A percentile compares a stretch with the other conserved stretches of the same genome.
phyloP scores from a whole-genome alignment of 2,113 vertebrate species.

The Puntigrus tetrazona region DNA sequence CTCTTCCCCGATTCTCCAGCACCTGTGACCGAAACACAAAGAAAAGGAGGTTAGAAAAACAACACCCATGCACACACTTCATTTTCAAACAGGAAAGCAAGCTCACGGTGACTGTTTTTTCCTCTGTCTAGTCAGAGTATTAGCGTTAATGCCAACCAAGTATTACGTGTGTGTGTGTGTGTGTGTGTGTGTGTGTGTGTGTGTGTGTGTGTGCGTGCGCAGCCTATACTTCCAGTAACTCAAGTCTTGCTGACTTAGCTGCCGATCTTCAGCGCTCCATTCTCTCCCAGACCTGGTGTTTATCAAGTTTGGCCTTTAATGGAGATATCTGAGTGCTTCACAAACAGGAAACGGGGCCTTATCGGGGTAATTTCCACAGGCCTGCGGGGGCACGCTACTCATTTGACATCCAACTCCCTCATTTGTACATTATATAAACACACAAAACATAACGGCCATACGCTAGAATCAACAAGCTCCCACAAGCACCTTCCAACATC shows the following conservation, averaged over 20 bases:
- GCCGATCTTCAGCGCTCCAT: neutral
- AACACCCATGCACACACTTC: neutral
- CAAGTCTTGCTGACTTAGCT: slow-evolving; percentile 16
- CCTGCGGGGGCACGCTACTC: slow-evolving; percentile 12
- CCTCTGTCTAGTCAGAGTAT: slow-evolving; percentile 3
- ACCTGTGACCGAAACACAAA: slow-evolving; percentile 43
- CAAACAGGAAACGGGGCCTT: slow-evolving; percentile 40
- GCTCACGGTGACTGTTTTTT: neutral
- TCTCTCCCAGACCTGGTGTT: slow-evolving; percentile 33
- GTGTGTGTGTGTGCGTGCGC: neutral
- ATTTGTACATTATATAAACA: slow-evolving; percentile 24
- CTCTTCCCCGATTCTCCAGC: slow-evolving; percentile 57
- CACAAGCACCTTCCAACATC: slow-evolving; percentile 15
- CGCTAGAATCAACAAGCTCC: neutral
- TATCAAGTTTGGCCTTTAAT: slow-evolving; percentile 46
- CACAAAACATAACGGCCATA: neutral
- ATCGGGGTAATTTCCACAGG: slow-evolving; percentile 33
- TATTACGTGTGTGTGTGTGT: neutral
- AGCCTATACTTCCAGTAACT: neutral
- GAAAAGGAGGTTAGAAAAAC: neutral
- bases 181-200: neutral
- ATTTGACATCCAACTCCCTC: slow-evolving; percentile 17
- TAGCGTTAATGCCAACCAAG: neutral
- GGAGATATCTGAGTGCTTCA: slow-evolving; percentile 34
- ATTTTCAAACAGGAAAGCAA: neutral